Conservation (phyloP, 2,113 vertebrate species). For the Sphaerodactylus townsendi region DNA sequence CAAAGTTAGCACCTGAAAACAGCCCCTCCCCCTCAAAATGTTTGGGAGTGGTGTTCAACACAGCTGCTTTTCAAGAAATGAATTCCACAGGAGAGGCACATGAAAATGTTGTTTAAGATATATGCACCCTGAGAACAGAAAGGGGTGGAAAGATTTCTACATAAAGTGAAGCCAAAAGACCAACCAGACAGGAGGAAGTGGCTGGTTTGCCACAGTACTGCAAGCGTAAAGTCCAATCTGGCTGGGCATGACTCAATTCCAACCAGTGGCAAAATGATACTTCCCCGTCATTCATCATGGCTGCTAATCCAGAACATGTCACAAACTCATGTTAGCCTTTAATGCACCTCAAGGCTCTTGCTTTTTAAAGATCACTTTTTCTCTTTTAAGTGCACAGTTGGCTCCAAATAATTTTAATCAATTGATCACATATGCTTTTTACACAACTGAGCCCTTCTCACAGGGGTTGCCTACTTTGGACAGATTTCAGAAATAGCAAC, state of each 20-base stretch:
- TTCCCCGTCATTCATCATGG: background rate
- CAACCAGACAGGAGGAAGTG: background rate
- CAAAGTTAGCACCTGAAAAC: background rate
- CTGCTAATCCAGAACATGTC: background rate
- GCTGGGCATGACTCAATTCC: background rate
- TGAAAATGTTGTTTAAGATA: background rate
- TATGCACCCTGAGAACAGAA: background rate
- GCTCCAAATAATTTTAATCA: background rate
- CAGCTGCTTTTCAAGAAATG: background rate
- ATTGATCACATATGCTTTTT: background rate
- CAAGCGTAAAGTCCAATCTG: background rate
- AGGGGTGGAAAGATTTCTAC: background rate
- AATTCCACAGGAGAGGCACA: background rate
- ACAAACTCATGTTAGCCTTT: background rate
- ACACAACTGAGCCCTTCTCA: constrained; percentile 21
- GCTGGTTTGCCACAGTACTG: background rate
- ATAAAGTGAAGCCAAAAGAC: background rate
- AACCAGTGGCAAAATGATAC: background rate
- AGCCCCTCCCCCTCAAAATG: no score
- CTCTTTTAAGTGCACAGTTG: background rate
- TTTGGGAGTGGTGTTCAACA: background rate
- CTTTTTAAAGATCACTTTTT: background rate
- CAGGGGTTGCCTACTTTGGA: background rate
- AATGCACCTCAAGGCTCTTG: background rate
- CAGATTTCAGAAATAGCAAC: background rate